Conservation (phyloP, 2,888 invertebrate genomes). For the Noctua comes region DNA sequence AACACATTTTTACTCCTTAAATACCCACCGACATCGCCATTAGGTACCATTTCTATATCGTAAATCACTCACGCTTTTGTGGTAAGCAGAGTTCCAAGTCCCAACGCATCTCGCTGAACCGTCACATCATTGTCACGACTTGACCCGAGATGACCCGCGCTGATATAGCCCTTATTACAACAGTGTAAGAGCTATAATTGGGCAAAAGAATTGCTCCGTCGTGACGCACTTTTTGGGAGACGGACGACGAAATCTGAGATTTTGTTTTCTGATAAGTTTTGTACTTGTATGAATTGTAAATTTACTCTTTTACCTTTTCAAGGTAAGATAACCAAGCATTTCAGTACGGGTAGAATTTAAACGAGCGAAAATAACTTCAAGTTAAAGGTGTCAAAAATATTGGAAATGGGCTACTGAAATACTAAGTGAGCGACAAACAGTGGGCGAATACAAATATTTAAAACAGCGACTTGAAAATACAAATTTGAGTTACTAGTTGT, state of each 20-base stretch:
- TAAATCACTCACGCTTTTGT: conserved; percentile 57
- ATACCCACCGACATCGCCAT: conserved; percentile 8
- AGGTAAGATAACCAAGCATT: background rate
- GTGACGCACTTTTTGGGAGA: conserved; percentile 70
- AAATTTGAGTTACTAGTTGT: too few species aligned
- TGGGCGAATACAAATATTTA: too few species aligned
- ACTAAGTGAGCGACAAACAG: too few species aligned
- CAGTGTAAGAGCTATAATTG: conserved; percentile 66
- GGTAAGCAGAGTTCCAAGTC: conserved; percentile 43
- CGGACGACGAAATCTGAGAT: conserved; percentile 64
- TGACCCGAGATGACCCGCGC: conserved; percentile 71
- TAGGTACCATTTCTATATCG: conserved; percentile 22
- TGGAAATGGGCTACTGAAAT: too few species aligned
- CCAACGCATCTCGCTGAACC: conserved; percentile 67
- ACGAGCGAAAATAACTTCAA: too few species aligned
- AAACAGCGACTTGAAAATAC: too few species aligned
- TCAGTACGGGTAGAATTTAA: too few species aligned
- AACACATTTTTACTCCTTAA: background rate
- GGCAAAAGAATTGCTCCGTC: conserved; percentile 62
- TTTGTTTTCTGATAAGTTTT: conserved; percentile 51
- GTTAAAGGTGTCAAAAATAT: too few species aligned
- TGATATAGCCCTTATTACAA: conserved; percentile 66
- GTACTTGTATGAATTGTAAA: conserved; percentile 36
- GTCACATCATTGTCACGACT: conserved; percentile 79
- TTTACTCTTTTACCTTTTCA: background rate